Percentiles rank a stretch among this genome's conserved stretches.
phyloP scores from a whole-genome alignment of 2,888 invertebrate genomes.

The Chaetoderma sp. region DNA sequence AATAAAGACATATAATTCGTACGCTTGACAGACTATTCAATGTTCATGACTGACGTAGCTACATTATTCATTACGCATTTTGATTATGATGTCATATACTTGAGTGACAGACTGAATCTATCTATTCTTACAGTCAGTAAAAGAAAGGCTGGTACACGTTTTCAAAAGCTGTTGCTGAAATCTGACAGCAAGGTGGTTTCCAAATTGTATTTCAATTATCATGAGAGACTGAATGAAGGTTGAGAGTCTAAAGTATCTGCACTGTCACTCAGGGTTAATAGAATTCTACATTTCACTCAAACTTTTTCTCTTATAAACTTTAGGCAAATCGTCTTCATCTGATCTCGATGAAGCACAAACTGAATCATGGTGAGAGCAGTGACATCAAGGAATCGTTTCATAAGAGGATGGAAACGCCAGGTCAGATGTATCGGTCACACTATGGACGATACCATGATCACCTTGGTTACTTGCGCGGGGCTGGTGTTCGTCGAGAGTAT shows the following conservation, averaged over 20 bases:
- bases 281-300: neutral
- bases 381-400: slow-evolving; percentile 50
- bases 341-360: slow-evolving; percentile 52
- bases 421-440: slow-evolving; percentile 63
- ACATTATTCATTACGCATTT: no score
- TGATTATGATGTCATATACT: no score
- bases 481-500: slow-evolving; percentile 53
- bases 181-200: no score
- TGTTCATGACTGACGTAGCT: no score
- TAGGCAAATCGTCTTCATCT: slow-evolving; percentile 57
- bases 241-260: neutral
- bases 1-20: no score
- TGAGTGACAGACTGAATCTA: neutral
- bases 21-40: no score
- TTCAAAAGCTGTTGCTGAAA: no score
- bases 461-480: slow-evolving; percentile 58
- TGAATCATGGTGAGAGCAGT: slow-evolving; percentile 55
- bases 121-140: neutral
- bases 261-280: neutral
- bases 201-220: no score
- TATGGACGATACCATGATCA: slow-evolving; percentile 62
- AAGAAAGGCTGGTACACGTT: no score
- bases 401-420: slow-evolving; percentile 35
- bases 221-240: no score
- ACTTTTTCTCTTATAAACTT: slow-evolving; percentile 12